Evolutionary conservation across 2,888 invertebrate genomes (phyloP), one percentile per base, ranked within the genome.

Genomic region (Polymixis lichenea): DNA sequence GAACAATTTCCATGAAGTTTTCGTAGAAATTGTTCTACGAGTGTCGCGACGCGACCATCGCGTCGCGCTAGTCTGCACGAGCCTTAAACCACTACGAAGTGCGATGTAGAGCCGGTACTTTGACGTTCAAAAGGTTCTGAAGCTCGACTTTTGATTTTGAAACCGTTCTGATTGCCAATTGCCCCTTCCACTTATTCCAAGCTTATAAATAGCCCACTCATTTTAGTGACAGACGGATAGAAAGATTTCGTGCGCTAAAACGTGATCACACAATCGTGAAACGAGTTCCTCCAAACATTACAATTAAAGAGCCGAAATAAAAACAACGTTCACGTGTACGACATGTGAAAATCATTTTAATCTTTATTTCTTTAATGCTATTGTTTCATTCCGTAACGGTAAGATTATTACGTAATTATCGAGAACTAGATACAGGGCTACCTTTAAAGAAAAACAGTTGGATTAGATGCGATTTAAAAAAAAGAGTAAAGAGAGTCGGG

Each of bases 311-410:
- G n/a, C 0, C 43, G 32, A 78, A 77, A 77, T 32, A 77, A 78
- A 51, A 78, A 78, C 38, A 65, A 15, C 17, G 25, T 8, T 19
- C 78, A 77, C 78, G 71, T 77, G 56, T 51, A 0, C 15, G 17
- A 38, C 71, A 65, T 65, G 78, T 77, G 78, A 56, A 71, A 53
- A 77, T 58, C 17, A 32, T 78, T 56, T 46, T 53, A 51, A 77
- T 77, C 55, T 77, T 62, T 74, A 17, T 51, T 22, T 43, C 58
- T 28, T 19, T 51, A 51, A 19, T 25, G 70, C 56, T 64, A 70
- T 51, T 28, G n/a, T 64, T 28, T 70, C 22, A 58, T 15, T 51
- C 15, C 3, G 1, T 38, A 38, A 28, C 56, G 15, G 19, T 46
- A 19, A 25, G 1, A 32, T 77, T 60, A 28, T 60, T 19, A 43